Base-by-base conservation (phyloP, 2,113 vertebrate species). In the Bambusicola thoracicus region DNA sequence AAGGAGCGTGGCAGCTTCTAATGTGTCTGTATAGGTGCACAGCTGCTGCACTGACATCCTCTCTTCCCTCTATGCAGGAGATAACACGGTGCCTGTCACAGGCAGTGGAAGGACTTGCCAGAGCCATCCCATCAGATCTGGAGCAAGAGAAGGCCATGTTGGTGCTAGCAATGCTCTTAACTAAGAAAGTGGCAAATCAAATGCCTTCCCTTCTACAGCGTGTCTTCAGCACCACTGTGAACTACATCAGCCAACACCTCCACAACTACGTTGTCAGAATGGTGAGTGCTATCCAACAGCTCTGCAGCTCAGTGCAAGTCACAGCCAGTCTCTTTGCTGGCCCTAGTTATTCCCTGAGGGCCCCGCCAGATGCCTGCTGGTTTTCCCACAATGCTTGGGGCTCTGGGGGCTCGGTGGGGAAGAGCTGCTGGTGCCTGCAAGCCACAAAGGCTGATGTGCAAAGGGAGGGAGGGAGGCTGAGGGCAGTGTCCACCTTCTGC, bases 81-180 rank as follows among this genome's bases (percentile, higher is more conserved):
- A 98, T 98, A 97, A 95, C 11, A 6, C n/a, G 2, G 8, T 55
- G 74, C 49, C 94, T 99, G 19, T 81, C 85, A 0, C 2, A 21
- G 1, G 97, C 90, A 1, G 97, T 99, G 85, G 30, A 97, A 8
- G n/a, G 89, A 17, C 85, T 98, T 36, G 30, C 8, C 22, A 51
- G 8, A 11, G 59, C 94, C 15, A 63, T 79, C 30, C 85, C 97
- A 19, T 32, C 6, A 1, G 97, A 96, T 43, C 89, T 98, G 89
- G 97, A 97, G 1, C 69, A 63, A 20, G 99, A 99, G 94, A 98
- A 95, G 49, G 93, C 98, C 56, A 72, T 82, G 40, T 18, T 99
- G 89, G 95, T 98, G 63, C 75, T 99, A 61, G 94, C 98, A 16
- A 98, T 99, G 97, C 89, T 98, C 5, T 58, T 99, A 82, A 98